Evolutionary conservation across 2,113 vertebrate species (phyloP).

Genomic region (Leiothrix lutea): DNA sequence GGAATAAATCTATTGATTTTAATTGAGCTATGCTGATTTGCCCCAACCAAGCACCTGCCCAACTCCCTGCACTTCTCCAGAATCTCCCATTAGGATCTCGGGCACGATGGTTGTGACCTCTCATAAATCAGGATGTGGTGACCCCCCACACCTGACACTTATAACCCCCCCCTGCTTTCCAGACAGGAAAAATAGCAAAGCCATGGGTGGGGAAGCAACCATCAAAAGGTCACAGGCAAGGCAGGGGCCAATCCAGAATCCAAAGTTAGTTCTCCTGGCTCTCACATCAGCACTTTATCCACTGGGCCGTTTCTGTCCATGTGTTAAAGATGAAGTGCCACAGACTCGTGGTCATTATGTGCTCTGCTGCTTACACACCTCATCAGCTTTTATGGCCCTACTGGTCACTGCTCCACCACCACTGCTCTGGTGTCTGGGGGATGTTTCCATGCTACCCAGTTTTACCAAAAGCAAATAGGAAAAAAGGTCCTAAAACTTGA

Average conservation of each 20-base stretch:
- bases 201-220: neutral
- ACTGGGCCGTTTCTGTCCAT: neutral
- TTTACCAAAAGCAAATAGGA: neutral
- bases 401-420: neutral
- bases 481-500: neutral
- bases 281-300: neutral
- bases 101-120: neutral
- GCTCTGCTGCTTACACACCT: neutral
- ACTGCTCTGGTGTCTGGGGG: rapidly evolving
- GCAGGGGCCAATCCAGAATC: neutral
- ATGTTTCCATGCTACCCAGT: neutral
- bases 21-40: slow-evolving; percentile 18
- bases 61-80: neutral
- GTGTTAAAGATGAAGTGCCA: neutral
- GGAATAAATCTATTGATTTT: slow-evolving; percentile 22
- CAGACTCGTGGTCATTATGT: neutral
- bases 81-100: neutral
- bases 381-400: neutral
- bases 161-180: neutral
- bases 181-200: neutral
- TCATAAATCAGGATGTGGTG: neutral
- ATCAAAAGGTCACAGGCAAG: neutral
- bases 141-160: neutral
- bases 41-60: neutral
- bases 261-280: neutral